Evolutionary conservation across 2,797 vertebrate genomes (phyloP).

Genomic region (Cyclura pinguis): DNA sequence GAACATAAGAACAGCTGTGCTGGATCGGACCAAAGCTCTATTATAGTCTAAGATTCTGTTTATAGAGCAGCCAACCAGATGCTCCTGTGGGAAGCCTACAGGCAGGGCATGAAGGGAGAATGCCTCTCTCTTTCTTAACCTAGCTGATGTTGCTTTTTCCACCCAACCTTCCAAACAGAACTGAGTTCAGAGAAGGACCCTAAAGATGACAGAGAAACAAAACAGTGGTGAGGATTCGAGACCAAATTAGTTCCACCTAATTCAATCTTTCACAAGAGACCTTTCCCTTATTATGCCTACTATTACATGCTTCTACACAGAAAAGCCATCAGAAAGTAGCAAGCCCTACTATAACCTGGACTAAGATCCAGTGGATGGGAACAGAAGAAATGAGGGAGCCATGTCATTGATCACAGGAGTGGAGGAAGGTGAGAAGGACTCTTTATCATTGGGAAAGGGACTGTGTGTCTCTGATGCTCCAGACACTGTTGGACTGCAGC

Average conservation of each 20-base stretch:
- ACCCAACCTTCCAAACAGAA: neutral
- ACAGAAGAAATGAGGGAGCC: neutral
- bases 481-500: too few relatives aligned
- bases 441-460: neutral
- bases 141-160: neutral
- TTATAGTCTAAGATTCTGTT: neutral
- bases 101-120: neutral
- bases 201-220: neutral
- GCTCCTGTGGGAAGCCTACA: neutral
- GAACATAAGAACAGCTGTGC: neutral
- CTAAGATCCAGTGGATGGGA: neutral
- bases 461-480: too few relatives aligned
- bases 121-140: too few relatives aligned
- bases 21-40: neutral
- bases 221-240: neutral
- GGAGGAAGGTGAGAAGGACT: neutral
- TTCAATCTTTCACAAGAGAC: neutral
- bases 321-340: neutral
- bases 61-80: neutral
- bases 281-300: too few relatives aligned
- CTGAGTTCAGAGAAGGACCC: constrained; percentile 13
- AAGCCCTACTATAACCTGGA: neutral
- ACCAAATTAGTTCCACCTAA: neutral
- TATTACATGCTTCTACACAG: neutral
- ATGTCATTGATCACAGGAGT: neutral